Evolutionary conservation across 2,113 vertebrate species (phyloP).

Genomic region (Charina bottae): DNA sequence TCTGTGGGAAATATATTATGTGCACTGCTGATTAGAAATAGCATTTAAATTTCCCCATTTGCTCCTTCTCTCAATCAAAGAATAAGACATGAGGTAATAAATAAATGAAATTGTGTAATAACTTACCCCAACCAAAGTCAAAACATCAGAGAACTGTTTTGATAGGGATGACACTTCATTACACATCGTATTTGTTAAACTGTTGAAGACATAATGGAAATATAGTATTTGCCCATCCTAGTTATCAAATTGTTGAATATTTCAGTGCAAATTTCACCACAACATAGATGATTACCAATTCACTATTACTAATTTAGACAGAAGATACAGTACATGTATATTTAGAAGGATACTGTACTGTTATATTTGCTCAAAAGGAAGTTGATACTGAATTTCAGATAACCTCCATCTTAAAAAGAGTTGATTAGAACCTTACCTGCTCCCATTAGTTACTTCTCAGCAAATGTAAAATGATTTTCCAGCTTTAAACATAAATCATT

Average conservation of each 20-base stretch:
- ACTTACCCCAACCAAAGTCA: conserved; percentile 90
- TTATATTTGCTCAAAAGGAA: neutral
- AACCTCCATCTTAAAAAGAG: too few relatives aligned
- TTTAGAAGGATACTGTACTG: conserved; percentile 11
- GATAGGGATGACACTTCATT: conserved; percentile 90
- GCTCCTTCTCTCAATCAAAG: neutral
- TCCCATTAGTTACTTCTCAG: too few relatives aligned
- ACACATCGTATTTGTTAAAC: conserved; percentile 94
- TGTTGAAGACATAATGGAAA: conserved; percentile 67
- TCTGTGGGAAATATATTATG: conserved; percentile 9
- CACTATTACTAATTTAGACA: conserved; percentile 18
- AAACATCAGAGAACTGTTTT: conserved; percentile 83
- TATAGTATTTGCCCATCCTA: neutral
- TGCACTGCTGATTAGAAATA: neutral
- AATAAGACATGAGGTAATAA: neutral
- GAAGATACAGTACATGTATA: neutral
- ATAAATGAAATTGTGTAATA: conserved; percentile 10
- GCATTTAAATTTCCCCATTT: neutral
- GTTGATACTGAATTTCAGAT: too few relatives aligned
- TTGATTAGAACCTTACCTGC: too few relatives aligned
- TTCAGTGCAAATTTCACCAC: conserved; percentile 12
- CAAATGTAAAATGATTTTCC: too few relatives aligned
- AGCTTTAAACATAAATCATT: too few relatives aligned
- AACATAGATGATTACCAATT: neutral
- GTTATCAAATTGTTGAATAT: conserved; percentile 1